Base-by-base conservation (phyloP, 2,888 invertebrate species). In the Standfussiana lucernea region DNA sequence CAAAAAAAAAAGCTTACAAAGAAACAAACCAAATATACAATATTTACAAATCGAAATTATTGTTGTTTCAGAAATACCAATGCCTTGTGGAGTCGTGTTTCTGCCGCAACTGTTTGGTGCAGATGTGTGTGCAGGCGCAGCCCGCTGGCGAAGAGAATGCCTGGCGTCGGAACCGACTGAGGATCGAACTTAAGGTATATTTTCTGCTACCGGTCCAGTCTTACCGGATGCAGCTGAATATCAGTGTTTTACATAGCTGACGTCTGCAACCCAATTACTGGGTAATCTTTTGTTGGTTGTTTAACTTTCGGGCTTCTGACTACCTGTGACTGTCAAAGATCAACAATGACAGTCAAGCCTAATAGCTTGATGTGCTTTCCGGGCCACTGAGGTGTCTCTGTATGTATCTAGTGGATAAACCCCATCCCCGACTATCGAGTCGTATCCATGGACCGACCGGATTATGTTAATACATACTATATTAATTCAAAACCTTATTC, bases 21-120 rank as follows among this genome's bases (percentile, higher is more conserved):
- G 50, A 50, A 50, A 10, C 3, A 50, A 2, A 50, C 24, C 24
- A 2, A 50, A 15, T 28, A 6, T 56, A 15, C 2, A 15, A 56
- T 28, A 59, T 70, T 45, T 35, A 65, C 0, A 56, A 50, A 40
- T 40, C 3, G 18, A 32, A 18, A 53, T 53, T 21, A 53, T 21
- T 32, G 24, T 72, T 82, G 42, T 82, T 88, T 2, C 94, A 98
- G 98, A 95, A 97, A 84, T 98, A 98, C 88, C 97, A 97, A 56
- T 95, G 97, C 1, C 90, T 98, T 71, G 98, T 98, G 93, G 97
- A 98, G 88, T 98, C 98, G 78, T 98, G 98, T 78, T 98, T 99
- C 83, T 99, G 99, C 93, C 97, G 98, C 90, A 98, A 98, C 86
- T 99, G 99, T 91, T 96, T 99, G 59, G 97, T 98, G 68, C 98